phyloP scores from a whole-genome alignment of 1,140 invertebrate genomes.

The Listronotus bonariensis region DNA sequence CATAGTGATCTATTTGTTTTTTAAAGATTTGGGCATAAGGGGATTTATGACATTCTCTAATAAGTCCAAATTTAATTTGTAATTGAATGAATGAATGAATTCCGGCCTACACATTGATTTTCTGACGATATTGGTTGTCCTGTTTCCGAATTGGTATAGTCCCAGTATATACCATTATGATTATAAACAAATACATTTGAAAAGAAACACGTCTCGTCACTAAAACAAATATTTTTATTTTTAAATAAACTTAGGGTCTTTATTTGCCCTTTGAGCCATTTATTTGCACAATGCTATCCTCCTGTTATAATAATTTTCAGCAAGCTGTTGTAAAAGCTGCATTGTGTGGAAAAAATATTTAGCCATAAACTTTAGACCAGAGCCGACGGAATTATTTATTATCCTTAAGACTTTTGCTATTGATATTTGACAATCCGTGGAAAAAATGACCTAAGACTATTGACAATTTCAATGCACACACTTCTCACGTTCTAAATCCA shows the following conservation, averaged over 20 bases:
- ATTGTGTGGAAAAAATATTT: conserved; percentile 21
- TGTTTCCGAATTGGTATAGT: conserved; percentile 5
- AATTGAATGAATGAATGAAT: too few relatives aligned
- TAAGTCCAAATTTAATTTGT: too few relatives aligned
- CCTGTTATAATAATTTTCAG: conserved; percentile 15
- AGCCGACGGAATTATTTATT: neutral
- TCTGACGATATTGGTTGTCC: too few relatives aligned
- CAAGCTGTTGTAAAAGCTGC: conserved; percentile 7
- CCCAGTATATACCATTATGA: conserved; percentile 19
- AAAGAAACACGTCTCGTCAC: conserved; percentile 6
- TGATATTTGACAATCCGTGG: too few relatives aligned
- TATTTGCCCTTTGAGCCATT: conserved; percentile 1
- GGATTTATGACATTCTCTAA: too few relatives aligned
- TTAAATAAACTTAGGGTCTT: conserved; percentile 2
- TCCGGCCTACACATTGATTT: too few relatives aligned
- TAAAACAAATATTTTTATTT: conserved; percentile 21
- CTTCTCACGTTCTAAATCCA: too few relatives aligned
- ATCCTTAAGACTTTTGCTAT: too few relatives aligned
- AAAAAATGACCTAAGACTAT: too few relatives aligned
- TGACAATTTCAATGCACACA: too few relatives aligned
- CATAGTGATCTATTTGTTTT: too few relatives aligned
- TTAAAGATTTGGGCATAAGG: too few relatives aligned
- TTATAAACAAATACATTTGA: conserved; percentile 9
- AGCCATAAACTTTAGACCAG: neutral
- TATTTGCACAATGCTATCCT: conserved; percentile 15